Evolutionary conservation across 2,888 invertebrate species (phyloP).

Genomic region (Mayetiola destructor): DNA sequence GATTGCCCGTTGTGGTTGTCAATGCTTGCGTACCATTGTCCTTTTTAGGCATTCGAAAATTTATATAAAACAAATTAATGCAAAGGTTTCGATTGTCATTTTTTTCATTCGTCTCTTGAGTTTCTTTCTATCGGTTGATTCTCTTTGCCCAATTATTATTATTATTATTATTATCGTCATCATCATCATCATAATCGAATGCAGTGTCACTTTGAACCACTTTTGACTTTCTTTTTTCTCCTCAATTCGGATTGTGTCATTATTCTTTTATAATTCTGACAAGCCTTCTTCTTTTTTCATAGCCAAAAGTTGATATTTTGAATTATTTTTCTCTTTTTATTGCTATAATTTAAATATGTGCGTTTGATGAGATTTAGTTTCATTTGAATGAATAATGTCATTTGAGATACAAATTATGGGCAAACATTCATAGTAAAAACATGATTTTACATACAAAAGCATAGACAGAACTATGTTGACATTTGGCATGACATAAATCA

Average conservation of each 20-base stretch:
- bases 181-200: too few species aligned
- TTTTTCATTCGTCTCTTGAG: not conserved
- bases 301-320: not conserved
- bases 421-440: too few species aligned
- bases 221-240: not conserved
- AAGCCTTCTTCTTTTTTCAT: not conserved
- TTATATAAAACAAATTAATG: not conserved
- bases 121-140: not conserved
- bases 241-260: not conserved
- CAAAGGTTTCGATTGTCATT: slow-evolving; percentile 3
- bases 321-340: not conserved
- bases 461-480: not conserved
- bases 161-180: not conserved
- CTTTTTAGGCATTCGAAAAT: not conserved
- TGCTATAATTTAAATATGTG: slow-evolving; percentile 4
- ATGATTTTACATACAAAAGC: too few species aligned
- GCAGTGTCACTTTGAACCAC: not conserved
- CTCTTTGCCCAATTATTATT: not conserved
- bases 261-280: not conserved
- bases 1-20: too few species aligned
- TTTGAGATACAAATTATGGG: slow-evolving; percentile 7
- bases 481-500: slow-evolving; percentile 11
- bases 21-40: not conserved
- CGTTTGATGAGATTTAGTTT: slow-evolving; percentile 9
- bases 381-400: slow-evolving; percentile 8